phyloP scores from a whole-genome alignment of 2,113 vertebrate species.

The Emydocephalus ijimae region DNA sequence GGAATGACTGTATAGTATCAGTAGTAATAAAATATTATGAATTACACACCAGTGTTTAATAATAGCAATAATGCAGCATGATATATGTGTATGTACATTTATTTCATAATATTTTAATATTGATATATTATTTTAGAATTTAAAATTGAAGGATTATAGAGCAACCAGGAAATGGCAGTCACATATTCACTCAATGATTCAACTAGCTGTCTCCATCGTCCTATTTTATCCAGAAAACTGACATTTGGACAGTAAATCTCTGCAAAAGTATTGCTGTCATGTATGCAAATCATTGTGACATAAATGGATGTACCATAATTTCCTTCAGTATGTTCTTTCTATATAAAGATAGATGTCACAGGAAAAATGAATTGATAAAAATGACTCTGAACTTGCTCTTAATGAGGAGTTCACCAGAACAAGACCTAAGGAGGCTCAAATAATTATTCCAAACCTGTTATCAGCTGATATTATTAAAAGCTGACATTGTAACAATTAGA shows the following conservation, averaged over 20 bases:
- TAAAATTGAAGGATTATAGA: background rate
- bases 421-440: background rate
- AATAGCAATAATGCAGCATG: background rate
- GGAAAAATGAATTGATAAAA: background rate
- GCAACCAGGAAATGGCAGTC: background rate
- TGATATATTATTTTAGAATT: background rate
- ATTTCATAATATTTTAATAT: background rate
- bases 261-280: background rate
- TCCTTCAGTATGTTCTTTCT: background rate
- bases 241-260: background rate
- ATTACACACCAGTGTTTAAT: background rate
- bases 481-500: background rate
- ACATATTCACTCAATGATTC: background rate
- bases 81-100: background rate
- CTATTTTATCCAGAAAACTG: background rate
- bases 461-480: background rate
- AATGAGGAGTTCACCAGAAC: background rate
- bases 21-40: background rate
- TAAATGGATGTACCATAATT: background rate
- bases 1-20: background rate
- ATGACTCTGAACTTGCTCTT: background rate
- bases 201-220: background rate
- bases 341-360: background rate
- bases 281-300: background rate
- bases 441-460: background rate